Conservation (phyloP, 2,888 invertebrate genomes). For the Stenolophus ochropezus region DNA sequence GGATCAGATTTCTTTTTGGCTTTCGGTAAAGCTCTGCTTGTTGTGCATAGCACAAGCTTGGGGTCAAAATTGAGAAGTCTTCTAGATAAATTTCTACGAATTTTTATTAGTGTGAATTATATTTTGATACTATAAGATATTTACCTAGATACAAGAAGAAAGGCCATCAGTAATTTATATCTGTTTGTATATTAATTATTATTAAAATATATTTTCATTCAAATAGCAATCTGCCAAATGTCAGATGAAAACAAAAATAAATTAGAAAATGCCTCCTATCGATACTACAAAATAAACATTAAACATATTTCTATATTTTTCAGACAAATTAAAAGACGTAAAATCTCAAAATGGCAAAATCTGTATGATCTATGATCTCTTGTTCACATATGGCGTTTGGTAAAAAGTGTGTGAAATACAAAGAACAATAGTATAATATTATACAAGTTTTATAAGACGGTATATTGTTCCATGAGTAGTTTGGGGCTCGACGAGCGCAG, state of each 20-base stretch:
- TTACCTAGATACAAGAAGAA: constrained; percentile 6
- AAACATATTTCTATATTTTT: no score
- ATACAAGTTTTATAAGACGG: no score
- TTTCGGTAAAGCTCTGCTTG: background rate
- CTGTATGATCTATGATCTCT: no score
- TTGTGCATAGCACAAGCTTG: background rate
- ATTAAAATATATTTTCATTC: constrained; percentile 8
- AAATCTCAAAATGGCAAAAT: no score
- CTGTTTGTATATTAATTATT: background rate
- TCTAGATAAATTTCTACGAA: background rate
- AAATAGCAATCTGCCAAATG: background rate
- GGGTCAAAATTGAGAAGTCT: background rate
- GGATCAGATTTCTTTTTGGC: background rate
- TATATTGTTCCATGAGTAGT: no score
- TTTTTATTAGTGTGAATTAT: background rate
- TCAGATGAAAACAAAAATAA: background rate
- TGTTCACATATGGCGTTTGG: no score
- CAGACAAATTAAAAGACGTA: no score
- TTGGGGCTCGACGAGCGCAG: no score
- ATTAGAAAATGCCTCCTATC: background rate
- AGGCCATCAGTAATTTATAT: constrained; percentile 4
- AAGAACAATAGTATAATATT: no score
- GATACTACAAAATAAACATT: no score
- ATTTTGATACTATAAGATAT: background rate
- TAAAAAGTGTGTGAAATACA: no score